Evolutionary conservation across 1,140 invertebrate genomes (phyloP).

Genomic region (Heliconius hermathena): DNA sequence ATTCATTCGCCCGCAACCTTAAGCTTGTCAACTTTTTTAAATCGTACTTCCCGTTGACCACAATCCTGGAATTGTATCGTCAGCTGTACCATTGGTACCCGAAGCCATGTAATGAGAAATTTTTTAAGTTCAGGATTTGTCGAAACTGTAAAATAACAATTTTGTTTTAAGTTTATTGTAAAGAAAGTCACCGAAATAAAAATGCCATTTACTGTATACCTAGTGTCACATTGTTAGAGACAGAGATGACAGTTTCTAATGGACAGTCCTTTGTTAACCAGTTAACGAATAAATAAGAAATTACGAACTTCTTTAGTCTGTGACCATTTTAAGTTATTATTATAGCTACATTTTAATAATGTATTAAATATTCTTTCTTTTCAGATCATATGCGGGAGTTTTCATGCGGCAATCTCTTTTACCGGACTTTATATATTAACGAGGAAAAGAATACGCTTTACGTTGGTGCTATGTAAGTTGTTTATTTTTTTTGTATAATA

Average conservation of each 20-base stretch:
- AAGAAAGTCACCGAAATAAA: too few species aligned
- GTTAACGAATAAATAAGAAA: too few species aligned
- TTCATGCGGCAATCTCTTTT: constrained; percentile 93
- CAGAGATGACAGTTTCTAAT: neutral
- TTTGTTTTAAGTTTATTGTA: too few species aligned
- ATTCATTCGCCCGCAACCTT: too few species aligned
- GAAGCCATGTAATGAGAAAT: too few species aligned
- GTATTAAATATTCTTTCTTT: constrained; percentile 69
- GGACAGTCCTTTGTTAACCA: neutral
- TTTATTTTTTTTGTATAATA: constrained; percentile 11
- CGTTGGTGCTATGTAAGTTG: constrained; percentile 96
- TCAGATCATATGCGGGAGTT: constrained; percentile 96
- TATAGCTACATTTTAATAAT: neutral
- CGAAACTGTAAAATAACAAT: too few species aligned
- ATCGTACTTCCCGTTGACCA: too few species aligned
- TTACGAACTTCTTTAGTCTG: neutral
- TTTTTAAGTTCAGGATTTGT: too few species aligned
- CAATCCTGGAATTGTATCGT: too few species aligned
- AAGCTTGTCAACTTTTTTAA: too few species aligned
- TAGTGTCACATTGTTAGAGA: neutral
- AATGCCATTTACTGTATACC: too few species aligned
- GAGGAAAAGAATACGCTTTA: constrained; percentile 92
- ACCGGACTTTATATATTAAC: constrained; percentile 94
- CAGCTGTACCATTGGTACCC: too few species aligned
- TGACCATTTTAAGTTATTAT: neutral